phyloP scores from a whole-genome alignment of 2,113 vertebrate genomes.

The Gambusia holbrooki region DNA sequence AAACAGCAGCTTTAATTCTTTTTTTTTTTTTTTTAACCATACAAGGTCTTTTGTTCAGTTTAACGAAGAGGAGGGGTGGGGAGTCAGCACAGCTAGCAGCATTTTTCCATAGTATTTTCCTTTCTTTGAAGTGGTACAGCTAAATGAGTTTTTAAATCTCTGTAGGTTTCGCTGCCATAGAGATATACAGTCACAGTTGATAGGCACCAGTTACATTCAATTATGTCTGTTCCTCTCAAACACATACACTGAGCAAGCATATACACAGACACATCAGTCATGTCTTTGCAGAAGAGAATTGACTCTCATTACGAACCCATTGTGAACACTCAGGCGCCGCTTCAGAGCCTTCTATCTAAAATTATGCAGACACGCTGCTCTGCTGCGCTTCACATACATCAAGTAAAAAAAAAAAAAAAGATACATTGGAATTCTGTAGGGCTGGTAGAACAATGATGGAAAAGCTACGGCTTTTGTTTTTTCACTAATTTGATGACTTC shows the following conservation, averaged over 20 bases:
- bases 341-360: constrained; percentile 54
- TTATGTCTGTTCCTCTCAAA: constrained; percentile 57
- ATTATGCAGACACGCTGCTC: constrained; percentile 44
- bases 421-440: constrained; percentile 47
- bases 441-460: constrained; percentile 40
- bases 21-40: constrained; percentile 29
- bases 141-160: constrained; percentile 66
- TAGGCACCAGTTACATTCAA: constrained; percentile 70
- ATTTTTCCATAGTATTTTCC: constrained; percentile 57
- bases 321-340: constrained; percentile 37
- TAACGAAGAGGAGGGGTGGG: not conserved
- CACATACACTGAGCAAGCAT: constrained; percentile 1
- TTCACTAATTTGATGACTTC: constrained; percentile 39
- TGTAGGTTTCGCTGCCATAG: constrained; percentile 50
- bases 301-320: constrained; percentile 55
- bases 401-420: constrained; percentile 42
- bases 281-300: constrained; percentile 45
- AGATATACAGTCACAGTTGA: constrained; percentile 59
- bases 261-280: constrained; percentile 19
- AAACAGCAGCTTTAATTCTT: not conserved
- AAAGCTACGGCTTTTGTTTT: constrained; percentile 49
- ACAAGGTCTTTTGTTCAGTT: constrained; percentile 32
- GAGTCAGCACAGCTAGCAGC: constrained; percentile 18
- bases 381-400: constrained; percentile 57
- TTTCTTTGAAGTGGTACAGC: constrained; percentile 62